These are phyloP conservation scores for Ophraella communa DNA, from an alignment of 2,888 invertebrate genomes.

Conservation along the genomic window DNA sequence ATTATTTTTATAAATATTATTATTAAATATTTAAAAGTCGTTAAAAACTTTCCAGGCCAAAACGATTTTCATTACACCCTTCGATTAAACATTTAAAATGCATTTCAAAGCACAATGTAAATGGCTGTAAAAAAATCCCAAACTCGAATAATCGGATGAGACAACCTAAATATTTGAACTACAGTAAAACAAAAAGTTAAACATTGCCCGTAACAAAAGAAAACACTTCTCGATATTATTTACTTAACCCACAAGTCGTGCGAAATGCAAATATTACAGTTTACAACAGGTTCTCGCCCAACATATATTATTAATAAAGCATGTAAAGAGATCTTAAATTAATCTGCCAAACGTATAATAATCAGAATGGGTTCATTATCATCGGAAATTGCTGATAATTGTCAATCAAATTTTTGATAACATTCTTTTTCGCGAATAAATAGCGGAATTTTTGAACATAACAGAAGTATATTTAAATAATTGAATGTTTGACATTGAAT, in stretches of 20 bases:
- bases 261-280: constrained; percentile 26
- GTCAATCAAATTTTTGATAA: constrained; percentile 10
- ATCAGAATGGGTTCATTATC: constrained; percentile 25
- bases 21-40: no score
- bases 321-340: constrained; percentile 10
- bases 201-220: neutral
- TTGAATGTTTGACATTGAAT: no score
- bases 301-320: constrained; percentile 17
- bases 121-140: neutral
- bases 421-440: neutral
- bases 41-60: no score
- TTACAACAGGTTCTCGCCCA: constrained; percentile 24
- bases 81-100: no score
- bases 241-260: constrained; percentile 28
- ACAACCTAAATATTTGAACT: neutral
- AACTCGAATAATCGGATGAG: neutral
- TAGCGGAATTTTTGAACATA: neutral
- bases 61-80: no score
- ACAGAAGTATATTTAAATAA: neutral
- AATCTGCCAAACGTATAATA: constrained; percentile 15
- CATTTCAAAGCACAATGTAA: no score
- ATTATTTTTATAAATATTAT: no score
- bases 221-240: neutral
- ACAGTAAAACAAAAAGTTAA: neutral
- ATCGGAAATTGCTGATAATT: constrained; percentile 20